Conservation (phyloP, 2,888 invertebrate genomes). For the Protodeltote pygarga region DNA sequence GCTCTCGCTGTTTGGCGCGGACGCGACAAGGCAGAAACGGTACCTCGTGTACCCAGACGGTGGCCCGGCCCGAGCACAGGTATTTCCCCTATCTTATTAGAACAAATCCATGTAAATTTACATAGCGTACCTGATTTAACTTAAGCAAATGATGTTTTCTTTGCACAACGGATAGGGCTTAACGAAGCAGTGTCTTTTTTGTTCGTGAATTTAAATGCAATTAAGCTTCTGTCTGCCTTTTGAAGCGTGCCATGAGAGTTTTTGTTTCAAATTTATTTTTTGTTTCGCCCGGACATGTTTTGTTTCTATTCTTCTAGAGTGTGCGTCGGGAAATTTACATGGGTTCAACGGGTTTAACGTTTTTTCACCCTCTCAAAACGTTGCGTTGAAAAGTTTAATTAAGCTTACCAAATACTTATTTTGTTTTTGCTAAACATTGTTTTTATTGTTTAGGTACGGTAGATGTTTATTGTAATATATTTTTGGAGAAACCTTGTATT, state of each 20-base stretch:
- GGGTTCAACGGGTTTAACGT: conserved; percentile 2
- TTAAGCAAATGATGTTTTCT: conserved; percentile 82
- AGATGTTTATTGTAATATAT: too few relatives aligned
- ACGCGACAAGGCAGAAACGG: conserved; percentile 77
- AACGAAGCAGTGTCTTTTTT: conserved; percentile 82
- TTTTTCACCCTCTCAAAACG: conserved; percentile 5
- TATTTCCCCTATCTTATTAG: conserved; percentile 61
- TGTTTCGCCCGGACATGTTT: conserved; percentile 28
- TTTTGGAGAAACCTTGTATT: too few relatives aligned
- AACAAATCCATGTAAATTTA: conserved; percentile 69
- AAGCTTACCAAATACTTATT: conserved; percentile 9
- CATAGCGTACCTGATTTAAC: conserved; percentile 73
- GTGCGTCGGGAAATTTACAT: conserved; percentile 12
- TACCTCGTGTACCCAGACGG: conserved; percentile 88
- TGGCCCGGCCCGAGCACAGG: conserved; percentile 87
- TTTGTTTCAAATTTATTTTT: conserved; percentile 43
- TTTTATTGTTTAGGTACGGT: too few relatives aligned
- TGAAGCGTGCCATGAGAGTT: conserved; percentile 60
- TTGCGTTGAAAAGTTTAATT: conserved; percentile 13
- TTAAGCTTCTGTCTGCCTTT: conserved; percentile 72
- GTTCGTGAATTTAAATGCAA: conserved; percentile 83
- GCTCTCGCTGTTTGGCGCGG: conserved; percentile 56
- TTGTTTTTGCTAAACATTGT: conserved; percentile 3
- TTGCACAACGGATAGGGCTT: conserved; percentile 74
- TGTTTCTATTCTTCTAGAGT: conserved; percentile 20